Evolutionary conservation across 2,797 vertebrate species (phyloP).

Genomic region (Linurgus olivaceus): DNA sequence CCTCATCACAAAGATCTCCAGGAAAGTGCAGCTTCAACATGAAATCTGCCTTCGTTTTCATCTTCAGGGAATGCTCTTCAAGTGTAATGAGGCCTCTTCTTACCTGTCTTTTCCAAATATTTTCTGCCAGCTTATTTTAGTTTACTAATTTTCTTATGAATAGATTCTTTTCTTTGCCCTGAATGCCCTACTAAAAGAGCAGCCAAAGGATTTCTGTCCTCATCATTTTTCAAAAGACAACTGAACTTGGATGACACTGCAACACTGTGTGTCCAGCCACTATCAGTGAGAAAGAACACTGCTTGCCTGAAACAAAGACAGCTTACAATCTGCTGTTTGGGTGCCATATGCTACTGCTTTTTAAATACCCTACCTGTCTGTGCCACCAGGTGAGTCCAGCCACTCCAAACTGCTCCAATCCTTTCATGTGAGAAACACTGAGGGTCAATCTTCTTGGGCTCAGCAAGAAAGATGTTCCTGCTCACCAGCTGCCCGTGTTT

Average conservation of each 20-base stretch:
- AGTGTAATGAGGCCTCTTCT: neutral
- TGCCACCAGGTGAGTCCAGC: conserved; percentile 91
- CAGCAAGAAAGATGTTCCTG: conserved; percentile 76
- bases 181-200: neutral
- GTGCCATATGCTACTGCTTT: neutral
- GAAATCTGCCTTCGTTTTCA: neutral
- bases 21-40: neutral
- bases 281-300: neutral
- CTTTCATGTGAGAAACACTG: conserved; percentile 79
- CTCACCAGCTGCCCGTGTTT: conserved; percentile 84
- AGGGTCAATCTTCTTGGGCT: conserved; percentile 77
- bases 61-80: neutral
- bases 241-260: neutral
- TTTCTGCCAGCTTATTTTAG: neutral
- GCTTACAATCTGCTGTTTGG: neutral
- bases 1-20: neutral
- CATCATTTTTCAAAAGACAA: neutral
- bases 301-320: neutral
- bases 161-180: neutral
- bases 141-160: neutral
- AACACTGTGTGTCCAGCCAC: neutral
- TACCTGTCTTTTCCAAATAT: neutral
- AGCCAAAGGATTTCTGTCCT: neutral
- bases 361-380: conserved; percentile 80
- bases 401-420: conserved; percentile 81